These are phyloP conservation scores for Takifugu rubripes DNA, from an alignment of 2,797 vertebrate species.

Conservation along the genomic window DNA sequence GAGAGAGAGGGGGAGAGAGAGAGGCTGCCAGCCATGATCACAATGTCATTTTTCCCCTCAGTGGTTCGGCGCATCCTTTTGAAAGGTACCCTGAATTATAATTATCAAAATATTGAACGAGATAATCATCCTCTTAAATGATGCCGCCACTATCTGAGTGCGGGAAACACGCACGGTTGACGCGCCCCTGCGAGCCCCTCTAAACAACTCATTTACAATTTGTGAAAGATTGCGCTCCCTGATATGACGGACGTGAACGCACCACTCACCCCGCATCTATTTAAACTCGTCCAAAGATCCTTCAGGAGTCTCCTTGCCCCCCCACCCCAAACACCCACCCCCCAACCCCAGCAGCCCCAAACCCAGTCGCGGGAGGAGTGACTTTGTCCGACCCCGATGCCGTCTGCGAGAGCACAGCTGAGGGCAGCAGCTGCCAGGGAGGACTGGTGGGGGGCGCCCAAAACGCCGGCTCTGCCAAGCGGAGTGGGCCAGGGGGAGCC, in stretches of 20 bases:
- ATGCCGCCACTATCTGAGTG: constrained; percentile 53
- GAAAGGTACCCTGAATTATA: constrained; percentile 78
- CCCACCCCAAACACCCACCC: too few relatives aligned
- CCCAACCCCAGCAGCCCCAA: constrained; percentile 61
- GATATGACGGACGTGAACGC: background rate
- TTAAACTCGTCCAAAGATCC: constrained; percentile 28
- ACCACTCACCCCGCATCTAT: constrained; percentile 5
- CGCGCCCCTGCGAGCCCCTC: constrained; percentile 20
- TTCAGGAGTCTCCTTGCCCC: constrained; percentile 54
- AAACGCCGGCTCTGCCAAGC: constrained; percentile 73
- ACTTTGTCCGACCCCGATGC: constrained; percentile 79
- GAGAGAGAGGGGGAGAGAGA: constrained; percentile 11
- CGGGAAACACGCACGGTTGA: constrained; percentile 27
- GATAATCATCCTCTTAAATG: constrained; percentile 72
- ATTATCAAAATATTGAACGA: constrained; percentile 80
- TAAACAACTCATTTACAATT: constrained; percentile 10
- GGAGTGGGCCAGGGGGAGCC: constrained; percentile 71
- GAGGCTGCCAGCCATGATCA: constrained; percentile 79
- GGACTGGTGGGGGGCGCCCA: constrained; percentile 77
- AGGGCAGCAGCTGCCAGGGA: constrained; percentile 77
- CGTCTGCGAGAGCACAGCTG: constrained; percentile 74
- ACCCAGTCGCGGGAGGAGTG: constrained; percentile 77
- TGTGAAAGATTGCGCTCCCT: background rate
- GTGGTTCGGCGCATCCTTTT: constrained; percentile 64
- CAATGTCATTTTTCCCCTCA: constrained; percentile 76